A percentile compares a stretch with the other conserved stretches of the same genome.
Conservation (phyloP, 2,888 invertebrate species). For the Macrosoma leucophasiata region DNA sequence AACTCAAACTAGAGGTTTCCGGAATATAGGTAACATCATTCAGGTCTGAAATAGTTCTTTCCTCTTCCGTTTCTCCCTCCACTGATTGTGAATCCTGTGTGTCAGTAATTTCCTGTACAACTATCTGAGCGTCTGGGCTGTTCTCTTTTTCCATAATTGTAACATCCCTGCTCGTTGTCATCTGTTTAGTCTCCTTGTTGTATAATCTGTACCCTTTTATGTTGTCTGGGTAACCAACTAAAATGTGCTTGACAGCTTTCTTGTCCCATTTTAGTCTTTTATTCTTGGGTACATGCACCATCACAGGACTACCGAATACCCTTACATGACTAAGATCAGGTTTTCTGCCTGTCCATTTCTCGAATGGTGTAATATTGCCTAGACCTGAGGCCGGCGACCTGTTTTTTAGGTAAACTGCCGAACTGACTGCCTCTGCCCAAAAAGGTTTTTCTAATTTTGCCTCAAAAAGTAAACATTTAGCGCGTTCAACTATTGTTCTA, state of each 20-base stretch:
- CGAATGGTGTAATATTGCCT: conserved; percentile 14
- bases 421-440: no score
- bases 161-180: conserved; percentile 23
- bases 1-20: neutral
- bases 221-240: conserved; percentile 26
- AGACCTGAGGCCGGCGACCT: neutral
- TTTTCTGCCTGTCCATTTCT: conserved; percentile 17
- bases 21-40: conserved; percentile 3
- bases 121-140: neutral
- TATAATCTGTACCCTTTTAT: no score
- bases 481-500: conserved; percentile 17
- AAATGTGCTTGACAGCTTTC: conserved; percentile 15
- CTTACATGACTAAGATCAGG: conserved; percentile 19
- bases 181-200: no score
- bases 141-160: conserved; percentile 14
- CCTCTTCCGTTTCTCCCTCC: neutral
- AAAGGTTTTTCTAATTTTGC: no score
- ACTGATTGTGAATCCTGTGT: conserved; percentile 2
- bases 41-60: neutral
- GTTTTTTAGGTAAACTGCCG: no score
- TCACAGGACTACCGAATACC: conserved; percentile 18
- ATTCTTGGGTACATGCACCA: conserved; percentile 22
- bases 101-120: conserved; percentile 3
- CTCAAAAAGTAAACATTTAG: no score
- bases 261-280: conserved; percentile 21